Base-by-base conservation (phyloP, 92 coral and sea anemone genomes). In the Hydrozoanthus gracilis region DNA sequence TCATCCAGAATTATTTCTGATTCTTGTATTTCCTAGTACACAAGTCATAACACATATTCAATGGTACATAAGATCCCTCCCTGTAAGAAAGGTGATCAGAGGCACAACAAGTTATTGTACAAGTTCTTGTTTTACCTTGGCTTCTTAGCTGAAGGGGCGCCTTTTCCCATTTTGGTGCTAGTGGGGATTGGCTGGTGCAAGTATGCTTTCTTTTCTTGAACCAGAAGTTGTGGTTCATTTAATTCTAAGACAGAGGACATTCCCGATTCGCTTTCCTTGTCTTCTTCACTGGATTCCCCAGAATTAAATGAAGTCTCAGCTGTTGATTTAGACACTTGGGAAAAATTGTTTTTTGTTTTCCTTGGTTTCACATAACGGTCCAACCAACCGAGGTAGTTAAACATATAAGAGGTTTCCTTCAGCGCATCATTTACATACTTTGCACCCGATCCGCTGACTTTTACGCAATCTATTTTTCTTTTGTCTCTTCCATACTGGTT, bases 401-500 rank as follows among this genome's bases (percentile, higher is more conserved):
- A 72, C 77, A 72, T 12, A 46, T 72, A 55, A 0, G 77, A 72
- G 77, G 77, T 72, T 45, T 76, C 73, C 83, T 61, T 86, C 64
- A 74, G 17, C 3, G 74, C 88, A 51, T 76, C 88, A 46, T 62
- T n/a, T 8, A 86, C 83, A 13, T 51, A 51, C 44, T 44, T 71
- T 8, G 55, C 44, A 14, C 83, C 64, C 20, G 74, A 60, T 39
- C 88, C 88, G 70, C 83, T 74, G 14, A 55, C 75, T 48, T 86
- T 76, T 10, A 6, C 79, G 10, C 46, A 14, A 56, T 74, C 70
- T 10, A 76, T 3, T 44, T 70, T 86, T 68, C 8, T 74, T 76
- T 73, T 86, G 44, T 86, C 88, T 76, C 88, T 86, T 12, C 61
- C 79, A 75, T 86, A 86, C 17, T 49, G 39, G 68, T 74, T 74